phyloP scores from a whole-genome alignment of 2,113 vertebrate genomes.

The Speoplatyrhinus poulsoni region DNA sequence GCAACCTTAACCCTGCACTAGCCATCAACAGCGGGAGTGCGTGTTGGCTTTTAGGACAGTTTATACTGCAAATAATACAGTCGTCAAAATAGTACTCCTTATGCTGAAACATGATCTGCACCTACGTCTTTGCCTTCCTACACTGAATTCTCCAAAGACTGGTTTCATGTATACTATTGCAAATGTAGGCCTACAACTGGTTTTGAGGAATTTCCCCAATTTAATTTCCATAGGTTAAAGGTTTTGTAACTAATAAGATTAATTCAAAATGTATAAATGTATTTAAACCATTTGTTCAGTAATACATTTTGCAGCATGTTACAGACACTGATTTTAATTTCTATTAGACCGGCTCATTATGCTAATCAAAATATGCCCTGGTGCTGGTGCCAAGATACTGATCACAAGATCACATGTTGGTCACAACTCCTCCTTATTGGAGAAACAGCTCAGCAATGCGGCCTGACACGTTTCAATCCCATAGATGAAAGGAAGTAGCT shows the following conservation, averaged over 20 bases:
- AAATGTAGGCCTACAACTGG: no score
- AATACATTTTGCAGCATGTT: neutral
- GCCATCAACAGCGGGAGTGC: neutral
- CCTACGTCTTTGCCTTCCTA: no score
- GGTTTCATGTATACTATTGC: no score
- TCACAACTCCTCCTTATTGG: neutral
- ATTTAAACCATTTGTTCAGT: no score
- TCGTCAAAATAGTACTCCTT: no score
- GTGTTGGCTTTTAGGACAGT: no score
- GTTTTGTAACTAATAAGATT: neutral
- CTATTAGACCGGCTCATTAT: neutral
- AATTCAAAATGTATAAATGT: no score
- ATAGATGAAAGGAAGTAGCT: neutral
- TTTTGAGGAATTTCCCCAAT: neutral
- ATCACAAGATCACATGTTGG: neutral
- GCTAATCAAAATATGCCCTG: neutral
- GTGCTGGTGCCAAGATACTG: neutral
- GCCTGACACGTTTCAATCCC: conserved; percentile 24
- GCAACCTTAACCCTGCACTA: neutral
- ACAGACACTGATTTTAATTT: neutral
- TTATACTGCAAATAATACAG: no score
- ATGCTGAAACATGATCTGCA: no score
- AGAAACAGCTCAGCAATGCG: conserved; percentile 27
- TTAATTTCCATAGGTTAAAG: neutral
- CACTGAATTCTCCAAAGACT: no score